Conservation (phyloP, 2,888 invertebrate genomes). For the Patella depressa region DNA sequence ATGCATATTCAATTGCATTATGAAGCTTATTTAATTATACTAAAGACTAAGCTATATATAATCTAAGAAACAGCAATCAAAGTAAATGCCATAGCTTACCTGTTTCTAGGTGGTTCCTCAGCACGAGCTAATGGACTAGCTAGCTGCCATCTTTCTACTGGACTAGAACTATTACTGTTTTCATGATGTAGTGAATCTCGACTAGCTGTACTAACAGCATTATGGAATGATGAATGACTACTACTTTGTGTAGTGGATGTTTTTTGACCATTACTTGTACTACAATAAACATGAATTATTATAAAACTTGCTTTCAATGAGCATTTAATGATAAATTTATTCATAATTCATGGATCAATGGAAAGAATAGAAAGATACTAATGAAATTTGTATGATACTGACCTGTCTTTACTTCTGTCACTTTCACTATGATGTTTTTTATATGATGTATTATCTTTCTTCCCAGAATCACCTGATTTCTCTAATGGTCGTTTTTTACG, state of each 20-base stretch:
- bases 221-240: conserved; percentile 42
- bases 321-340: too few relatives aligned
- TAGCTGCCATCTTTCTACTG: conserved; percentile 61
- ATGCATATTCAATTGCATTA: too few relatives aligned
- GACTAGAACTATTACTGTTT: conserved; percentile 42
- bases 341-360: too few relatives aligned
- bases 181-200: conserved; percentile 36
- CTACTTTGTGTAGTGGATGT: conserved; percentile 25
- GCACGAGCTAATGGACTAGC: conserved; percentile 62
- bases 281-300: conserved; percentile 29
- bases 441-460: conserved; percentile 21
- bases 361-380: too few relatives aligned
- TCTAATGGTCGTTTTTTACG: conserved; percentile 18
- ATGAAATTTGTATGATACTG: too few relatives aligned
- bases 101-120: conserved; percentile 51
- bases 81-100: conserved; percentile 41
- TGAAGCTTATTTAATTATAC: neutral
- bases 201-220: conserved; percentile 35
- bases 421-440: conserved; percentile 16
- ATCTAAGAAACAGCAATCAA: neutral
- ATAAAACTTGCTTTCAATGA: too few relatives aligned
- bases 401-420: conserved; percentile 20
- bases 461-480: conserved; percentile 17
- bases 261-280: conserved; percentile 42
- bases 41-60: too few relatives aligned